Evolutionary conservation across 2,888 invertebrate species (phyloP).

Genomic region (Cheilosia soror): DNA sequence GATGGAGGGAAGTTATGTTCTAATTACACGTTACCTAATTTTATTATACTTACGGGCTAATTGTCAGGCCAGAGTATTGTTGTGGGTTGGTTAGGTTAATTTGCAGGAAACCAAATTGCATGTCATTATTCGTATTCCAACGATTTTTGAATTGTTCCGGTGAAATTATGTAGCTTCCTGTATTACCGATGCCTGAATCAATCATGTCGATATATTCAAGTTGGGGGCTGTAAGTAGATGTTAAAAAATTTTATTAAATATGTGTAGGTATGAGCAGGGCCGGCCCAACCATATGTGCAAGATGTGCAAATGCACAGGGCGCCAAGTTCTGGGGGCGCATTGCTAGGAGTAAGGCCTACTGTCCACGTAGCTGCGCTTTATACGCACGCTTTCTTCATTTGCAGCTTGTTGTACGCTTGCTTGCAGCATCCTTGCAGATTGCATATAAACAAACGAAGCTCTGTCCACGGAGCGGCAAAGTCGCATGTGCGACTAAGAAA

Average conservation of each 20-base stretch:
- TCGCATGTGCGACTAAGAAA: too few relatives aligned
- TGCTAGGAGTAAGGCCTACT: too few relatives aligned
- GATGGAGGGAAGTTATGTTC: background rate
- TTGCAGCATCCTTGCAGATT: too few relatives aligned
- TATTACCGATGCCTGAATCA: constrained; percentile 87
- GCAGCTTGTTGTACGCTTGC: too few relatives aligned
- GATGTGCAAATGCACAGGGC: too few relatives aligned
- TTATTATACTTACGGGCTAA: constrained; percentile 89
- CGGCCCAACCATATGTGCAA: too few relatives aligned
- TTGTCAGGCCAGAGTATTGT: constrained; percentile 86
- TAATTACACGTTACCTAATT: background rate
- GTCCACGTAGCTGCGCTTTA: too few relatives aligned
- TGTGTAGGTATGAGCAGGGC: too few relatives aligned
- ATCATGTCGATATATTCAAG: constrained; percentile 91
- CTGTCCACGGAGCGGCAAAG: too few relatives aligned
- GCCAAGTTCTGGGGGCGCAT: too few relatives aligned
- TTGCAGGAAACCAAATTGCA: constrained; percentile 94
- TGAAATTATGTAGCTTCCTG: constrained; percentile 89
- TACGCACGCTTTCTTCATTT: too few relatives aligned
- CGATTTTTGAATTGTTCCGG: constrained; percentile 89
- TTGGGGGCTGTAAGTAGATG: constrained; percentile 86
- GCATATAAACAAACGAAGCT: too few relatives aligned
- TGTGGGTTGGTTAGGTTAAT: constrained; percentile 93
- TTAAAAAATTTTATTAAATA: constrained; percentile 84
- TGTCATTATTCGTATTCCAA: constrained; percentile 89